phyloP scores from a whole-genome alignment of 2,888 invertebrate species.

The Idaea dimidiata region DNA sequence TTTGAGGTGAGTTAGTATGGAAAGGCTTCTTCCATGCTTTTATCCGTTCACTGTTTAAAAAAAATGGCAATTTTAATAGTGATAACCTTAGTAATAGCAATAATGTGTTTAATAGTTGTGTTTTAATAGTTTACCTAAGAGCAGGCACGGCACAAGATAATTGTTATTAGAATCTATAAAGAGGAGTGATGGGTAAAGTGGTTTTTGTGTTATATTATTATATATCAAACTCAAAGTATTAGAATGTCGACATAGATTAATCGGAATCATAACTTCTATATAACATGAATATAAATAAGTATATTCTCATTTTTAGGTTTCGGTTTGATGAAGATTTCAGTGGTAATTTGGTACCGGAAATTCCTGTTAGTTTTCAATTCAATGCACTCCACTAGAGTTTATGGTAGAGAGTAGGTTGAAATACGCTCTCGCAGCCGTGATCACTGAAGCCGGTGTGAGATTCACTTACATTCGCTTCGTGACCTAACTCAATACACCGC shows the following conservation, averaged over 20 bases:
- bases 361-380: neutral
- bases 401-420: constrained; percentile 34
- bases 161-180: neutral
- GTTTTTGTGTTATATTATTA: too few relatives aligned
- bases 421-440: constrained; percentile 36
- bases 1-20: too few relatives aligned
- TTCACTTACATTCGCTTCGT: constrained; percentile 59
- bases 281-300: too few relatives aligned
- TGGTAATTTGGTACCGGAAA: neutral
- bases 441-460: constrained; percentile 39
- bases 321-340: neutral
- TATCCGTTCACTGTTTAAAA: too few relatives aligned
- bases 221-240: too few relatives aligned
- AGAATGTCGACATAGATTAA: too few relatives aligned
- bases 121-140: constrained; percentile 10
- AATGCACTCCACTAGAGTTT: neutral
- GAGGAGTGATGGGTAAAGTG: neutral
- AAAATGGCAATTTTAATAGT: too few relatives aligned
- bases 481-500: constrained; percentile 54
- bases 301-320: too few relatives aligned
- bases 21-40: too few relatives aligned
- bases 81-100: too few relatives aligned
- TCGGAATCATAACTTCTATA: too few relatives aligned
- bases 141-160: neutral
- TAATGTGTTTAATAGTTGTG: neutral